Base-by-base conservation (phyloP, 2,888 invertebrate species). In the Drosophila bunnanda region DNA sequence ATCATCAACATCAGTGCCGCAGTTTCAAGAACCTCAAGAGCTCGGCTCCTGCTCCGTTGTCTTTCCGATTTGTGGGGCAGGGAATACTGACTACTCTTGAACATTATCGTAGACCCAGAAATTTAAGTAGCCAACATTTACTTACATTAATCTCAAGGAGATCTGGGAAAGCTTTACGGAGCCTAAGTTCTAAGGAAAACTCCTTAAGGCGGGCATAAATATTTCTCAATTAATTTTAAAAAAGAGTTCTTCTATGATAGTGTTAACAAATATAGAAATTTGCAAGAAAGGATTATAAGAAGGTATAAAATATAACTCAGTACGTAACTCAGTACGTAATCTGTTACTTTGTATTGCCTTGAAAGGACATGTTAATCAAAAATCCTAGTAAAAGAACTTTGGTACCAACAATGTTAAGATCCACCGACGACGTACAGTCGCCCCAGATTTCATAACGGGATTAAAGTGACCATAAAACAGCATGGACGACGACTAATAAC, bases 61-160 rank as follows among this genome's bases (percentile, higher is more conserved):
- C 72, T 62, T 53, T 50, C 69, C 57, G 64, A 82, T 70, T 79
- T 79, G 71, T 58, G 50, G 64, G 77, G 77, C 75, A 64, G 62
- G 66, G 76, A 79, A 70, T 81, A 69, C 69, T 68, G 48, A 38
- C 60, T 75, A 62, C 70, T 74, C 81, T 83, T 79, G 75, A 80
- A 75, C 70, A 68, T 74, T 78, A 50, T 17, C 2, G 25, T 20
- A 50, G 20, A 20, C 13, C n/a, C 20, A 17, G 13, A 36, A 64
- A 64, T 64, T 65, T 43, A 64, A 62, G 64, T 39, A 28, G 46
- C 48, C 38, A 20, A 46, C 36, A 62, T 20, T 34, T 56, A 34
- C 28, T 75, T 79, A 25, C 13, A 22, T 54, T 41, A 25, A 38
- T 38, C 32, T 66, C 15, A 15, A 20, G 28, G 56, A 60, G 39